Conservation (phyloP, 2,888 invertebrate species). For the Hirtodrosophila confusa region DNA sequence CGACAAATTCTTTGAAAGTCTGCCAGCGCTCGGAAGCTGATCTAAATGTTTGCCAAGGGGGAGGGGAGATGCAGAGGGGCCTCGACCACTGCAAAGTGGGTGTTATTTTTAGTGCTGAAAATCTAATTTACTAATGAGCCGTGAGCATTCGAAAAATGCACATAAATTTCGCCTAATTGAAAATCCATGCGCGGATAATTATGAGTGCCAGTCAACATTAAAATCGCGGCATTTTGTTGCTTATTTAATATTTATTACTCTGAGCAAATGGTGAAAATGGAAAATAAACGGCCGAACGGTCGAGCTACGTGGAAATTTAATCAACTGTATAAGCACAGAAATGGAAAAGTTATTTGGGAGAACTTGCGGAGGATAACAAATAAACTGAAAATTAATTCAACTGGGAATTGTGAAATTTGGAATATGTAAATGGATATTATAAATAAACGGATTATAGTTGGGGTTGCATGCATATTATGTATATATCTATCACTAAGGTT, state of each 20-base stretch:
- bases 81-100: constrained; percentile 23
- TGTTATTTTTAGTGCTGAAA: constrained; percentile 67
- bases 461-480: no score
- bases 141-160: constrained; percentile 71
- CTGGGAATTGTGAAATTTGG: no score
- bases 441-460: no score
- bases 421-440: no score
- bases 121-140: constrained; percentile 78
- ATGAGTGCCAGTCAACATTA: constrained; percentile 63
- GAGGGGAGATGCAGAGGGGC: not conserved
- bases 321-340: constrained; percentile 1
- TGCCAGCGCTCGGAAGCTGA: constrained; percentile 34
- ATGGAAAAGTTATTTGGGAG: no score
- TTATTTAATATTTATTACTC: constrained; percentile 36
- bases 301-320: constrained; percentile 22
- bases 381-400: no score
- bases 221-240: constrained; percentile 42
- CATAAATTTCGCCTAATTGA: constrained; percentile 80
- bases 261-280: constrained; percentile 12
- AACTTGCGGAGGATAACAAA: no score
- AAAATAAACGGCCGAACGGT: constrained; percentile 5
- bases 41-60: constrained; percentile 8
- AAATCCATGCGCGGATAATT: constrained; percentile 76
- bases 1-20: constrained; percentile 70
- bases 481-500: no score